Conservation (phyloP, 1,140 invertebrate species). For the Tetraneura akinire region DNA sequence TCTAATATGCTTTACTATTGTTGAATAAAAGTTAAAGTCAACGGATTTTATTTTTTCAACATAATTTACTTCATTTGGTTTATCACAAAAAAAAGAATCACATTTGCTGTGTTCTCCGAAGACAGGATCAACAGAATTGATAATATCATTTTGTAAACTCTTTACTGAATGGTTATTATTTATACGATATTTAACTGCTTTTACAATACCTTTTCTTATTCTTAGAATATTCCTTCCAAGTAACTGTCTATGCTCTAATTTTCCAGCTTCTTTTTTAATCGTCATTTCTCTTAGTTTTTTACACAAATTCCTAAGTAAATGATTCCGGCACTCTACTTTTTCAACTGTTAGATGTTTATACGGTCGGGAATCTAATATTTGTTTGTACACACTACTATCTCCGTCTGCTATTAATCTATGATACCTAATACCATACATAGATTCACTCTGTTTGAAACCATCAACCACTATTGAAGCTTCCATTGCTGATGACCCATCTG, state of each 20-base stretch:
- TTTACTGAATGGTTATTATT: background rate
- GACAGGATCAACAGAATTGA: background rate
- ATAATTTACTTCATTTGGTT: background rate
- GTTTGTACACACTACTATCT: constrained; percentile 56
- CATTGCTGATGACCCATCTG: constrained; percentile 20
- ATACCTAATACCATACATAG: constrained; percentile 57
- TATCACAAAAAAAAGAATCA: background rate
- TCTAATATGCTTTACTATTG: background rate
- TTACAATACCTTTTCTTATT: background rate
- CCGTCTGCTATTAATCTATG: constrained; percentile 57
- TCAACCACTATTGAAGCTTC: constrained; percentile 52
- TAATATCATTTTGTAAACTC: background rate
- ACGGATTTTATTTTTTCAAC: background rate
- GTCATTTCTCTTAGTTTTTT: background rate
- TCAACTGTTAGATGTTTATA: constrained; percentile 53
- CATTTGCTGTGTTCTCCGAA: background rate
- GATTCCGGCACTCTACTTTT: constrained; percentile 56
- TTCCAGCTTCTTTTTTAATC: background rate
- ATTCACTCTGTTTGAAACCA: constrained; percentile 57
- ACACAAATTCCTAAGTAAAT: constrained; percentile 25
- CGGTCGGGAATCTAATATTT: constrained; percentile 27
- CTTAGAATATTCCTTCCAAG: background rate
- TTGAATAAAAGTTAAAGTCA: background rate
- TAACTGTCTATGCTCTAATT: background rate
- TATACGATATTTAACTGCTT: background rate